These are phyloP conservation scores for Orthosia gothica DNA, from an alignment of 2,888 invertebrate species.

Conservation along the genomic window DNA sequence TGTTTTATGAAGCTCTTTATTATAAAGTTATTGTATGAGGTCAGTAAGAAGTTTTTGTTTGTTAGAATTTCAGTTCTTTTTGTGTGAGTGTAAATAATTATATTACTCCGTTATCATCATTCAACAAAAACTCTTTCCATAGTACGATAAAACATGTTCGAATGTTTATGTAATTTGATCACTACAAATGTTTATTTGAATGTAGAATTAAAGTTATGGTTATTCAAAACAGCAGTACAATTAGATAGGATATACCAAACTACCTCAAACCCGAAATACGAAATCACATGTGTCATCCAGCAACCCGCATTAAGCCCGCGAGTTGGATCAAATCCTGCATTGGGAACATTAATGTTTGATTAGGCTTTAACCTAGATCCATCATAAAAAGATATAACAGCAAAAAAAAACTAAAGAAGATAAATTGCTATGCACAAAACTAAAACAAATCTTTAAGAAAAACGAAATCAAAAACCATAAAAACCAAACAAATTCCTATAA, in stretches of 20 bases:
- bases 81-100: no score
- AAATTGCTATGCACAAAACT: background rate
- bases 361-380: background rate
- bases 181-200: no score
- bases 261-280: no score
- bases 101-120: no score
- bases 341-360: background rate
- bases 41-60: background rate
- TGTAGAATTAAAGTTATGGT: no score
- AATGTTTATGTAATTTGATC: no score
- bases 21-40: background rate
- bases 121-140: no score
- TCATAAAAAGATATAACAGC: background rate
- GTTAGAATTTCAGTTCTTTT: background rate
- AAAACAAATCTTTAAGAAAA: no score
- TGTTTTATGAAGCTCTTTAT: slow-evolving; percentile 22
- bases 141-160: no score
- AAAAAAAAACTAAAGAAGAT: no score
- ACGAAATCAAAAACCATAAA: background rate
- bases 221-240: no score
- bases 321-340: background rate
- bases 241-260: no score
- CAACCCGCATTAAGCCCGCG: background rate
- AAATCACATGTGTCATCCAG: background rate
- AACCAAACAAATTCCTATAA: slow-evolving; percentile 16